These are phyloP conservation scores for Podilymbus podiceps DNA, from an alignment of 2,113 vertebrate genomes.

Conservation along the genomic window DNA sequence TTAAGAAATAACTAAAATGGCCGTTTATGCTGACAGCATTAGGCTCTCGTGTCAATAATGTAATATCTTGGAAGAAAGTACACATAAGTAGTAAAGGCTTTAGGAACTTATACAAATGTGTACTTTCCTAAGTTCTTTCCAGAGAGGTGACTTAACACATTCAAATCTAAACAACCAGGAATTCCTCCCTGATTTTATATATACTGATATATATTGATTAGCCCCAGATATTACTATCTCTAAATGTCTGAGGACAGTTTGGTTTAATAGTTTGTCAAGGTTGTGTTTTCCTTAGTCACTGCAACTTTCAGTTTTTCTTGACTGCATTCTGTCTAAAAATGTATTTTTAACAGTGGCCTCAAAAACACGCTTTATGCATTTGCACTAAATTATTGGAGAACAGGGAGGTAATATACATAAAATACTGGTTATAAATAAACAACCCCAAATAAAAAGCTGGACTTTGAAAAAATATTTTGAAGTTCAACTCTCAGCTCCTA, in stretches of 20 bases:
- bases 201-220: neutral
- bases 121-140: neutral
- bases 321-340: neutral
- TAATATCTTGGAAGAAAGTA: neutral
- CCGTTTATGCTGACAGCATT: neutral
- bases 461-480: neutral
- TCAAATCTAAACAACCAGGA: neutral
- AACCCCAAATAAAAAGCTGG: neutral
- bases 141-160: neutral
- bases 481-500: neutral
- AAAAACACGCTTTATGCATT: neutral
- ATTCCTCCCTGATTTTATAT: neutral
- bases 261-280: neutral
- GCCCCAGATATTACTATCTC: neutral
- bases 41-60: neutral
- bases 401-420: neutral
- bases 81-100: neutral
- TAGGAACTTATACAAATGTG: neutral
- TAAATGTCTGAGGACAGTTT: neutral
- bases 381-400: neutral
- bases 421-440: neutral
- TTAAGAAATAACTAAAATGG: neutral
- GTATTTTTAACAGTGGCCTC: neutral
- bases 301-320: neutral
- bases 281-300: neutral